Conservation (phyloP, 2,888 invertebrate genomes). For the Cantharis nigra region DNA sequence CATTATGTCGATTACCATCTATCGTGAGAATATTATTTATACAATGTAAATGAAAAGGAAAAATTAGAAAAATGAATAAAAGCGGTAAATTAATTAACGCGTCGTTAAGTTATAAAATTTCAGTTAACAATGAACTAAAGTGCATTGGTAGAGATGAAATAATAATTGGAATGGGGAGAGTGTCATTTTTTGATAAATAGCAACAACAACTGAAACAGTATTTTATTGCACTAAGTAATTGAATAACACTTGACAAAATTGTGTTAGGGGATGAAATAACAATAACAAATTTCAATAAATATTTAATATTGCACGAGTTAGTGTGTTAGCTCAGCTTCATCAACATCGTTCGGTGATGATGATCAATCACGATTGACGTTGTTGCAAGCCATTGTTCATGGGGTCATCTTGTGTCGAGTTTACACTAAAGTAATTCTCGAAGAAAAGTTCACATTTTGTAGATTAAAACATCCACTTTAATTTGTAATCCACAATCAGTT, state of each 20-base stretch:
- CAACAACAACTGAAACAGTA: not conserved
- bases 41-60: too few species aligned
- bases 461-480: not conserved
- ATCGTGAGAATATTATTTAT: too few species aligned
- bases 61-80: too few species aligned
- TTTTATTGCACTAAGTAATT: not conserved
- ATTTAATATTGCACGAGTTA: not conserved
- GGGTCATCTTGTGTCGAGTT: conserved; percentile 20
- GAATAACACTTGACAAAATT: not conserved
- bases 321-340: conserved; percentile 26
- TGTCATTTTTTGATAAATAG: not conserved
- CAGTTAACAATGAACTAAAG: not conserved
- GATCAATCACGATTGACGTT: conserved; percentile 35
- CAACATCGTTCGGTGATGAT: conserved; percentile 32
- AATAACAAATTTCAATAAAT: not conserved
- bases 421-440: conserved; percentile 12
- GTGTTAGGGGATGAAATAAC: conserved; percentile 1
- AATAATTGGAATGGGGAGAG: not conserved
- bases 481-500: not conserved
- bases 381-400: conserved; percentile 28
- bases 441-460: conserved; percentile 9
- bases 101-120: not conserved
- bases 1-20: not conserved
- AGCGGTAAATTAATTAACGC: not conserved
- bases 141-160: not conserved